Percentiles rank a stretch among this genome's conserved stretches.
phyloP scores from a whole-genome alignment of 2,797 vertebrate genomes.

The Threskiornis aethiopicus region DNA sequence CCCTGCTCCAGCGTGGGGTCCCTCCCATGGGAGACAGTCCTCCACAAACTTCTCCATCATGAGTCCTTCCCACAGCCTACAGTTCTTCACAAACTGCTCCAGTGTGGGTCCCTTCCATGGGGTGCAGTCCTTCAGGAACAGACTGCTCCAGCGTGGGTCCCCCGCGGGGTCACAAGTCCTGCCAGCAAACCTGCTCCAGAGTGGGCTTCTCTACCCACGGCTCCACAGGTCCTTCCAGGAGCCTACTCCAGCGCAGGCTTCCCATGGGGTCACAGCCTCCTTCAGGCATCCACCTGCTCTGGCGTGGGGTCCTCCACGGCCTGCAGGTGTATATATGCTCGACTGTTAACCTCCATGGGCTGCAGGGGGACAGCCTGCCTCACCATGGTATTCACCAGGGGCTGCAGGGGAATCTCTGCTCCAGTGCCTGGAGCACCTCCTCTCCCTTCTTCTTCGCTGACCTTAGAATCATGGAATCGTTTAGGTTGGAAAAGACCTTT shows the following conservation, averaged over 20 bases:
- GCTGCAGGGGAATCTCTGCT: not conserved
- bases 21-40: not conserved
- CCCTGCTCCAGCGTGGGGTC: not conserved
- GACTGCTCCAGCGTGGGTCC: too few species aligned
- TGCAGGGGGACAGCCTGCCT: not conserved
- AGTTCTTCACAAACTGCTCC: not conserved
- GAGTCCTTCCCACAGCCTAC: not conserved
- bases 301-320: not conserved
- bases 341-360: not conserved
- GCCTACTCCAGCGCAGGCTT: not conserved
- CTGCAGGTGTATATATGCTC: not conserved
- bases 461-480: not conserved
- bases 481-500: too few species aligned
- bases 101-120: not conserved
- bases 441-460: not conserved
- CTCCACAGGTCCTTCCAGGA: not conserved
- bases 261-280: not conserved
- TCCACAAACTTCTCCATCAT: not conserved
- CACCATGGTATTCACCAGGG: not conserved
- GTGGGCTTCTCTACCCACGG: too few species aligned
- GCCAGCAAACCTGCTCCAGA: too few species aligned
- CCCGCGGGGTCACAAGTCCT: too few species aligned
- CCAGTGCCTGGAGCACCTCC: not conserved
- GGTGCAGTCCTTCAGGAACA: not conserved
- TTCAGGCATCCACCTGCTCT: not conserved